A percentile compares a stretch with the other conserved stretches of the same genome.
phyloP scores from a whole-genome alignment of 2,888 invertebrate species.

The Lasioglossum leucozonium region DNA sequence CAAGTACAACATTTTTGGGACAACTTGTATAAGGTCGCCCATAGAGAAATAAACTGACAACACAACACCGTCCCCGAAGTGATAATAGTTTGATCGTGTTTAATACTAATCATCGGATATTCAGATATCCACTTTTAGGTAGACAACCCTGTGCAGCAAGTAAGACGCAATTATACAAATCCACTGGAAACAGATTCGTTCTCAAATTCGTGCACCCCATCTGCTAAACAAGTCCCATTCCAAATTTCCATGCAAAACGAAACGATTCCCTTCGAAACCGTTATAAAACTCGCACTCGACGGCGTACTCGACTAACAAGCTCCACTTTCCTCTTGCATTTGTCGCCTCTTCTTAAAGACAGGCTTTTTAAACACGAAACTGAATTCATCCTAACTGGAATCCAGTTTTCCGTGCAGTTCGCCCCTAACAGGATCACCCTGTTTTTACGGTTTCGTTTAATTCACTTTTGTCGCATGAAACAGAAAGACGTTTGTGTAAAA shows the following conservation, averaged over 20 bases:
- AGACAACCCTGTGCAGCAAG: not conserved
- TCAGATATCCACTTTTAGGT: not conserved
- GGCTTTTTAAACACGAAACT: conserved; percentile 16
- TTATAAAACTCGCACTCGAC: not conserved
- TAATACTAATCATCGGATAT: too few species aligned
- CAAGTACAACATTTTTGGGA: too few species aligned
- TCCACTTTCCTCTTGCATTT: not conserved
- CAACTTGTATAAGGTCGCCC: too few species aligned
- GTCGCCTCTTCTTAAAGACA: not conserved
- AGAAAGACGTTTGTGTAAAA: not conserved
- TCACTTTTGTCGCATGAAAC: conserved; percentile 5
- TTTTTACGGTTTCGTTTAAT: not conserved
- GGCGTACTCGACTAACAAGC: not conserved
- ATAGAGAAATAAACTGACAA: too few species aligned
- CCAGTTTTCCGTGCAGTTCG: conserved; percentile 3
- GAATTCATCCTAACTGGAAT: not conserved
- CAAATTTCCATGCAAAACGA: not conserved
- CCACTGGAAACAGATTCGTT: not conserved
- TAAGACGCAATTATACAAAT: not conserved
- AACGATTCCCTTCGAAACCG: not conserved
- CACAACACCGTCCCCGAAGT: too few species aligned
- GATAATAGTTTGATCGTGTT: too few species aligned
- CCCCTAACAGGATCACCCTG: not conserved
- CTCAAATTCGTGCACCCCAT: not conserved
- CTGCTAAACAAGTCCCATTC: not conserved